Conservation (phyloP, 2,888 invertebrate species). For the Mantis religiosa region DNA sequence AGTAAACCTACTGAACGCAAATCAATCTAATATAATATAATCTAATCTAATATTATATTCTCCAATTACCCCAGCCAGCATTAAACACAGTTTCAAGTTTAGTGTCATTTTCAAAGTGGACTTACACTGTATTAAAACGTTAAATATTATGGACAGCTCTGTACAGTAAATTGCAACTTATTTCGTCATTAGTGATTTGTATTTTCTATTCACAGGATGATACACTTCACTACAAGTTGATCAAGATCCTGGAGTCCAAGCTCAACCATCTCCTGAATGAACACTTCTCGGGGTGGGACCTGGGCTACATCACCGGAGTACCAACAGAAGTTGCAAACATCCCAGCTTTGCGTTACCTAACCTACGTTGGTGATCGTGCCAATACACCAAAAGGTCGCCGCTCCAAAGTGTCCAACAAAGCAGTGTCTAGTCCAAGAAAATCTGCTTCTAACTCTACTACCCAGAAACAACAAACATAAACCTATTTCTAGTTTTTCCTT, state of each 20-base stretch:
- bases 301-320: background rate
- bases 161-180: too few species aligned
- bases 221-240: background rate
- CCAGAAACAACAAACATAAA: background rate
- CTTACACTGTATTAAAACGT: too few species aligned
- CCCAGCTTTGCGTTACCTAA: background rate
- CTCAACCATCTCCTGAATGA: background rate
- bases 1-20: too few species aligned
- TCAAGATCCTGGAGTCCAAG: background rate
- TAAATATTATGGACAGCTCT: too few species aligned
- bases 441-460: background rate
- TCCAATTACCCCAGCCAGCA: too few species aligned
- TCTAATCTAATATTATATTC: too few species aligned
- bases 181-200: background rate
- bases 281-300: background rate
- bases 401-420: background rate
- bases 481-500: background rate
- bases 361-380: background rate
- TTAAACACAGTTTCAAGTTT: too few species aligned
- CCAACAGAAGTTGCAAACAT: background rate
- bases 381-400: background rate
- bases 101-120: too few species aligned
- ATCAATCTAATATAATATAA: too few species aligned
- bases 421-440: background rate
- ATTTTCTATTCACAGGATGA: background rate